These are phyloP conservation scores for Vespertilio murinus DNA, from an alignment of 2,797 vertebrate species.

Conservation along the genomic window DNA sequence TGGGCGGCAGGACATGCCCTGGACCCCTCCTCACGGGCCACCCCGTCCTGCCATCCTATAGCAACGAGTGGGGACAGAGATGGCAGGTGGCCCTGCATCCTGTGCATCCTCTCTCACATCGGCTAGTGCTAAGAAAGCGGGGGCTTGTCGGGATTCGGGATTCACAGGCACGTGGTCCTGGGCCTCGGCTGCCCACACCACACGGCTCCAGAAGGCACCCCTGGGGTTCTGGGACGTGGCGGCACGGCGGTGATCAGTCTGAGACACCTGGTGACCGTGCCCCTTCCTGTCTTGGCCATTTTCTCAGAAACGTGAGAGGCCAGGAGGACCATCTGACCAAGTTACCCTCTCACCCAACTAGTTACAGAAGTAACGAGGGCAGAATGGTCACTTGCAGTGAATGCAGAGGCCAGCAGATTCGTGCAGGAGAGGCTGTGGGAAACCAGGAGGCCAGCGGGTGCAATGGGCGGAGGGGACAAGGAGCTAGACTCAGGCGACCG, in stretches of 20 bases:
- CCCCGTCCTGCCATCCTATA: neutral
- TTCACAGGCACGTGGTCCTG: neutral
- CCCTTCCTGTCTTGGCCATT: neutral
- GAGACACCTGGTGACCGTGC: neutral
- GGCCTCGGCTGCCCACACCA: neutral
- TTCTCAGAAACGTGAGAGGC: neutral
- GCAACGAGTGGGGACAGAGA: neutral
- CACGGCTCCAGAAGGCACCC: neutral
- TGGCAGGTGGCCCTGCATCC: neutral
- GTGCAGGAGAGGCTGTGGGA: neutral
- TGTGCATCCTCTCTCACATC: neutral
- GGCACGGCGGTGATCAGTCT: neutral
- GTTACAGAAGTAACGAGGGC: neutral
- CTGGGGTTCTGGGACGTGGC: neutral
- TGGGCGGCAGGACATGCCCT: neutral
- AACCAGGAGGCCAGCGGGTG: neutral
- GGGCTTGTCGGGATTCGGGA: neutral
- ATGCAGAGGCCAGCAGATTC: neutral
- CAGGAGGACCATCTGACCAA: neutral
- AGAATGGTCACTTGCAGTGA: neutral
- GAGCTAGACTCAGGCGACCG: neutral
- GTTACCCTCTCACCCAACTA: neutral
- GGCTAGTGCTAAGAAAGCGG: neutral
- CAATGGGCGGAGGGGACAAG: neutral
- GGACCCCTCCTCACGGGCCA: neutral